Evolutionary conservation across 2,888 invertebrate species (phyloP).

Genomic region (Liodrosophila aerea): DNA sequence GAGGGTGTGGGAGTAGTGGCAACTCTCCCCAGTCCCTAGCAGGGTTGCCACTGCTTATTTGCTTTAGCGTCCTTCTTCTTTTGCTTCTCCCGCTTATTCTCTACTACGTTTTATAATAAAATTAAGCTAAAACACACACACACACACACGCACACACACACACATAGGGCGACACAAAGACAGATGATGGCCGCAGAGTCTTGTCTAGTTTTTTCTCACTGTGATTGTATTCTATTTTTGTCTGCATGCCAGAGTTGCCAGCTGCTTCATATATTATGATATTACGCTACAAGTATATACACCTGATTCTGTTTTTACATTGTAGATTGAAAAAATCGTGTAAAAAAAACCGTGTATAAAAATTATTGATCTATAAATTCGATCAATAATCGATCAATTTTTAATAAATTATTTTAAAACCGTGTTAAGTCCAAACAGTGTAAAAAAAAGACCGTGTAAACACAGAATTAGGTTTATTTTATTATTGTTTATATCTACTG

Average conservation of each 20-base stretch:
- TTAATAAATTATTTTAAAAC: too few species aligned
- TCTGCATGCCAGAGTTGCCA: too few species aligned
- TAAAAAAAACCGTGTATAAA: too few species aligned
- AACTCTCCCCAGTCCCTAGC: slow-evolving; percentile 8
- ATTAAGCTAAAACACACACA: slow-evolving; percentile 55
- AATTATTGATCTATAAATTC: too few species aligned
- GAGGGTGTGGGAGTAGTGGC: too few species aligned
- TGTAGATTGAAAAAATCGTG: too few species aligned
- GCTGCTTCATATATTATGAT: neutral
- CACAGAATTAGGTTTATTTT: too few species aligned
- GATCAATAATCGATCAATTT: too few species aligned
- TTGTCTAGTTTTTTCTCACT: slow-evolving; percentile 16
- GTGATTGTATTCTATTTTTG: slow-evolving; percentile 2
- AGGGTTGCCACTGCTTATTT: slow-evolving; percentile 18
- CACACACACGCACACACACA: slow-evolving; percentile 26
- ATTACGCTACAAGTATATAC: neutral
- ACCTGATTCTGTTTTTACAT: too few species aligned
- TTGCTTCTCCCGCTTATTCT: neutral
- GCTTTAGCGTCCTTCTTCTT: slow-evolving; percentile 10
- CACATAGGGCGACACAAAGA: slow-evolving; percentile 5
- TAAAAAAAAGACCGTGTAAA: too few species aligned
- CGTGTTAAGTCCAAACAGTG: too few species aligned
- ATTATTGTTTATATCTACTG: too few species aligned
- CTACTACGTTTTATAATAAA: slow-evolving; percentile 62
- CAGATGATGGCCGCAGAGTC: neutral